phyloP scores from a whole-genome alignment of 2,113 vertebrate species.

The Ceyx cyanopectus region DNA sequence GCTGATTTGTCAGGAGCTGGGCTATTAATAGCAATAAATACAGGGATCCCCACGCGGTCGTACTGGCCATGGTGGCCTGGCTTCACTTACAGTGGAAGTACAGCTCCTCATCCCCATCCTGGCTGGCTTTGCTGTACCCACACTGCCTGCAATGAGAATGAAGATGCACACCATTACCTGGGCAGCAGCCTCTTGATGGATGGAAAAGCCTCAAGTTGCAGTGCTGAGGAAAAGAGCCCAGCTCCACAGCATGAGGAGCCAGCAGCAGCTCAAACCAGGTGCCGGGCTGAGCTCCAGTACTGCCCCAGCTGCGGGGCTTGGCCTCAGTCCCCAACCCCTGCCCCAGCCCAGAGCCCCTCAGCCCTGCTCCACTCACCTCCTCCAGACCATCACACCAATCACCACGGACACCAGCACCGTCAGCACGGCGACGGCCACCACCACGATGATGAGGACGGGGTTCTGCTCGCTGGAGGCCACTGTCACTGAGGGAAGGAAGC shows the following conservation, averaged over 20 bases:
- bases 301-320: not conserved
- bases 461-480: constrained; percentile 88
- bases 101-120: constrained; percentile 91
- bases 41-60: fast-evolving
- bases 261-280: not conserved
- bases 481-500: constrained; percentile 73
- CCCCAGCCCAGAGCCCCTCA: not conserved
- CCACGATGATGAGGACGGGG: constrained; percentile 82
- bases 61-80: fast-evolving
- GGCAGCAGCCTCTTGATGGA: fast-evolving
- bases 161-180: not conserved
- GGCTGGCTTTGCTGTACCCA: constrained; percentile 91
- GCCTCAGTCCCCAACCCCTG: not conserved
- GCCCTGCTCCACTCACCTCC: constrained; percentile 76
- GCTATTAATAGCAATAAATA: not conserved
- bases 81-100: constrained; percentile 90
- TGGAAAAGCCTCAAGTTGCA: fast-evolving
- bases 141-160: constrained; percentile 81
- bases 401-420: constrained; percentile 85
- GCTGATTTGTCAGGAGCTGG: not conserved
- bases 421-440: constrained; percentile 85
- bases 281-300: not conserved
- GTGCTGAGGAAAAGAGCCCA: not conserved
- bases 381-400: constrained; percentile 84
- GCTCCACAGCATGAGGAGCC: not conserved